phyloP scores from a whole-genome alignment of 2,888 invertebrate species.

The Zygogramma bicolorata region DNA sequence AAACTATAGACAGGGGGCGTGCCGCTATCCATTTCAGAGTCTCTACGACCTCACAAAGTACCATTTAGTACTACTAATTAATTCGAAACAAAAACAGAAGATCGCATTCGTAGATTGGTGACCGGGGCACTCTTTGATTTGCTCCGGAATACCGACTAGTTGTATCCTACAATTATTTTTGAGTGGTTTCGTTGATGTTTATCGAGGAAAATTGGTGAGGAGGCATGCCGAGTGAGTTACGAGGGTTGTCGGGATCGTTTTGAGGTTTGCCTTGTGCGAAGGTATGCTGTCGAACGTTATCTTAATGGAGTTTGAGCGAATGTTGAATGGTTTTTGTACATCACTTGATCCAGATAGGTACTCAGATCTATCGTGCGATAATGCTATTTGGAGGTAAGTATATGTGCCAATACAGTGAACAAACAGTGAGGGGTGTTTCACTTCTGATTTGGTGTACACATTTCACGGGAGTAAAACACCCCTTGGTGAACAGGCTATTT shows the following conservation, averaged over 20 bases:
- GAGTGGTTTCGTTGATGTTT: slow-evolving; percentile 15
- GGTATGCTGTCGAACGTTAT: background rate
- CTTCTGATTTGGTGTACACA: no score
- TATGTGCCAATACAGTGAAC: no score
- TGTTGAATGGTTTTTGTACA: background rate
- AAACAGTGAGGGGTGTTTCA: no score
- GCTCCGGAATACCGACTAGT: slow-evolving; percentile 7
- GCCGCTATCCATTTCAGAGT: slow-evolving; percentile 37
- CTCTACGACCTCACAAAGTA: slow-evolving; percentile 32
- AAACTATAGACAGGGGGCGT: slow-evolving; percentile 31
- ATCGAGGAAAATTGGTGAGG: slow-evolving; percentile 1
- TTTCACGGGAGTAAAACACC: no score
- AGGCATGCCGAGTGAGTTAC: background rate
- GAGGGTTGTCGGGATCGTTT: background rate
- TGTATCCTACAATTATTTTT: slow-evolving; percentile 22
- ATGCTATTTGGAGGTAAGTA: no score
- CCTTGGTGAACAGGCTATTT: no score
- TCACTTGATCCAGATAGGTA: no score
- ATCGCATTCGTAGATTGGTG: slow-evolving; percentile 33
- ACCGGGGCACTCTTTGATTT: slow-evolving; percentile 17
- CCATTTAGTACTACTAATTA: slow-evolving; percentile 44
- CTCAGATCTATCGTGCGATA: no score
- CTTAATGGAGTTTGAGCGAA: background rate
- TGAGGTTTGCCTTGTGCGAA: background rate
- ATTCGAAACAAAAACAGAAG: slow-evolving; percentile 43